Base-by-base conservation (phyloP, 2,888 invertebrate species). In the Calephelis perditalis region DNA sequence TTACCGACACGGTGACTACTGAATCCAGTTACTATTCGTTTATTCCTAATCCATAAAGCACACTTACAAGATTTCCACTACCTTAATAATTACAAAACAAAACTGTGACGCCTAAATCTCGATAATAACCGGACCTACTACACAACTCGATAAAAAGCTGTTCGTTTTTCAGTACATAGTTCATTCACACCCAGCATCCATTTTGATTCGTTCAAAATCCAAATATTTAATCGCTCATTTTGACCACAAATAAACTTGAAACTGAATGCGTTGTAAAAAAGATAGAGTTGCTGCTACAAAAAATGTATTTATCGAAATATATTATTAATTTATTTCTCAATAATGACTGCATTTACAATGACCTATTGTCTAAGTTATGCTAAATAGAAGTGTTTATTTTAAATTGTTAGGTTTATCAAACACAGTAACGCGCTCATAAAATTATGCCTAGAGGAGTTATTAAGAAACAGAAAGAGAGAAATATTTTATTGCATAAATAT, bases 181-280 rank as follows among this genome's bases (percentile, higher is more conserved):
- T 90, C 89, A 90, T 90, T 90, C 90, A 90, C 90, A 90, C 90
- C 88, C 90, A 89, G 90, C 90, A 89, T 89, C 90, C 90, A 90
- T 90, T 90, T 90, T 90, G 90, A 90, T 90, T 90, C 90, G 90
- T 90, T 90, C 87, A 88, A 86, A 86, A 86, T 86, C 84, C 70
- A 82, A 88, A 85, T 84, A 79, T 49, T 43, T 74, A 80, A 83
- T 88, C 85, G 85, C 82, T 87, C 87, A 73, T 84, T 86, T 86
- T 81, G 78, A 77, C 72, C 74, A 81, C 77, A 82, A 79, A 77
- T 77, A 70, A 70, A 73, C 70, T 79, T 75, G 73, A 80, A 79
- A 76, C 75, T 65, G 75, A 78, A 73, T 82, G 77, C 69, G 68
- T 68, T 63, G 64, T 67, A 67, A 63, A 62, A 63, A 63, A 65